Percentiles rank a stretch among this genome's conserved stretches.
These are phyloP conservation scores for Notarius quadriscutis DNA, from an alignment of 2,113 vertebrate species.

Conservation along the genomic window DNA sequence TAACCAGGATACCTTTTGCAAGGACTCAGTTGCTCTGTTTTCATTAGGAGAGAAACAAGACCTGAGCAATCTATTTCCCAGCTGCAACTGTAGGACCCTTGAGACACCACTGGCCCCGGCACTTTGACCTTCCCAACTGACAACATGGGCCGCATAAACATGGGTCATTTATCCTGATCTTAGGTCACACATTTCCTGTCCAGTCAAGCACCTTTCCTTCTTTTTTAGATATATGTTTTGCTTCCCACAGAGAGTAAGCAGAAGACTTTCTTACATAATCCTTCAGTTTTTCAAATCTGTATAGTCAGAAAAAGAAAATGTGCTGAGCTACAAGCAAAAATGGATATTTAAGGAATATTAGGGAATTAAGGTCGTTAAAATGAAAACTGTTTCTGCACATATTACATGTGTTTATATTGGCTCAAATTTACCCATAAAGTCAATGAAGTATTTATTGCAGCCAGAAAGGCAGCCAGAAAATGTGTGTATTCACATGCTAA, in stretches of 20 bases:
- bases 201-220: conserved; percentile 27
- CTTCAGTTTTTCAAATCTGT: background rate
- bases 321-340: background rate
- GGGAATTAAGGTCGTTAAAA: background rate
- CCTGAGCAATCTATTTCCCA: conserved; percentile 31
- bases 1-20: background rate
- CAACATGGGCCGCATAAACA: conserved; percentile 25
- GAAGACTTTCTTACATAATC: conserved; percentile 1
- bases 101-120: background rate
- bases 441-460: background rate
- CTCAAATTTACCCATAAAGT: background rate
- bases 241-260: conserved; percentile 25
- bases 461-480: background rate
- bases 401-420: background rate
- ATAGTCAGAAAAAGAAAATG: conserved; percentile 24
- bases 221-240: conserved; percentile 27
- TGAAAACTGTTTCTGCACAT: background rate
- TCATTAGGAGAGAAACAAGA: conserved; percentile 12
- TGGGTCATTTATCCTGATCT: conserved; percentile 20
- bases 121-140: conserved; percentile 42
- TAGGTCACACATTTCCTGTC: conserved; percentile 45
- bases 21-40: conserved; percentile 17
- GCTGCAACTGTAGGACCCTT: conserved; percentile 41
- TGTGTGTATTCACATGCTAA: background rate
- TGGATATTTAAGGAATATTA: background rate